Conservation (phyloP, 2,113 vertebrate species). For the Morone chrysops region DNA sequence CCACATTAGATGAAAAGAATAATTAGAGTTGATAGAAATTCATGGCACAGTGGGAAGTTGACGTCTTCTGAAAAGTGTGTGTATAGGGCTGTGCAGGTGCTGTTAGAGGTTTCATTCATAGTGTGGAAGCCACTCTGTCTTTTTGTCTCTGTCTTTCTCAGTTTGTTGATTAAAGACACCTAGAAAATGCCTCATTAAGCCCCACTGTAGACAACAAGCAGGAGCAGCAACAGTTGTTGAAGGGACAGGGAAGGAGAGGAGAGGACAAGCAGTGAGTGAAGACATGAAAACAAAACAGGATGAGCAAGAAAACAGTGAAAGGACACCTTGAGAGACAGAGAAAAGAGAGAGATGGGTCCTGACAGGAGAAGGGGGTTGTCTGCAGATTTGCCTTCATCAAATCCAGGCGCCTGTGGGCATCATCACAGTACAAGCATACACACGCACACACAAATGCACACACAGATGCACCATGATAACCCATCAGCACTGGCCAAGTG, state of each 20-base stretch:
- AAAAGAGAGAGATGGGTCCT: slow-evolving; percentile 72
- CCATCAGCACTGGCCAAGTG: slow-evolving; percentile 81
- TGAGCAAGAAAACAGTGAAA: slow-evolving; percentile 56
- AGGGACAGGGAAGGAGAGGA: not conserved
- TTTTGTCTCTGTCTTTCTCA: slow-evolving; percentile 15
- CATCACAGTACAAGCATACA: slow-evolving; percentile 55
- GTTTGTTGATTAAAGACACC: slow-evolving; percentile 10
- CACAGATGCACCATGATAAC: slow-evolving; percentile 73
- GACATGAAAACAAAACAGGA: slow-evolving; percentile 58
- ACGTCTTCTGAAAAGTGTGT: not conserved
- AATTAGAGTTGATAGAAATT: slow-evolving; percentile 32
- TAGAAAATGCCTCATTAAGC: not conserved
- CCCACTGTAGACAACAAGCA: not conserved
- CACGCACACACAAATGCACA: slow-evolving; percentile 30
- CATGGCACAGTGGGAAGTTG: slow-evolving; percentile 10
- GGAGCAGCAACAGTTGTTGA: slow-evolving; percentile 1
- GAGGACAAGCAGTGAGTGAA: slow-evolving; percentile 9
- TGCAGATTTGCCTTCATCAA: slow-evolving; percentile 75
- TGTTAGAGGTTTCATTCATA: not conserved
- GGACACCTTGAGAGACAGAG: slow-evolving; percentile 71
- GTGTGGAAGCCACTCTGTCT: slow-evolving; percentile 12
- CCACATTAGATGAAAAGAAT: slow-evolving; percentile 45
- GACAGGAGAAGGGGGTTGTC: slow-evolving; percentile 74
- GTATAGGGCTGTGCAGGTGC: not conserved
- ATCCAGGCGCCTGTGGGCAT: slow-evolving; percentile 74